phyloP scores from a whole-genome alignment of 2,113 vertebrate species.

The Calcarius ornatus region DNA sequence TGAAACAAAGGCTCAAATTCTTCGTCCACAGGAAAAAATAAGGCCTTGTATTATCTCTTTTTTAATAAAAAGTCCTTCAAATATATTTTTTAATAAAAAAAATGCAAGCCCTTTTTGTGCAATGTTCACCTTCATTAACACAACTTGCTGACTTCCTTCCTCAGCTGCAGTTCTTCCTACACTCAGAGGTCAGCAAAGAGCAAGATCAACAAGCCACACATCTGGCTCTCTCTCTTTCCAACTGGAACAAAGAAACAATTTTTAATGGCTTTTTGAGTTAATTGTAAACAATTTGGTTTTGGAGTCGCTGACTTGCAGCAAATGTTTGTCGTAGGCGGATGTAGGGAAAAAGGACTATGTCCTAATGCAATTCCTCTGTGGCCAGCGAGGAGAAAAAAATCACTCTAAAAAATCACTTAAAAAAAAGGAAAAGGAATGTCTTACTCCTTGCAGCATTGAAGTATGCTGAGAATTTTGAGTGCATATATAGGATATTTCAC shows the following conservation, averaged over 20 bases:
- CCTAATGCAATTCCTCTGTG: constrained; percentile 42
- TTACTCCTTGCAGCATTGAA: background rate
- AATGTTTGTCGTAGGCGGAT: constrained; percentile 54
- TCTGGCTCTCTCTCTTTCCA: constrained; percentile 59
- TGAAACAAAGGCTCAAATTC: background rate
- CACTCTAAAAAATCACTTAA: background rate
- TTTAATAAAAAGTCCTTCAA: background rate
- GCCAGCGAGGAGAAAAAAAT: background rate
- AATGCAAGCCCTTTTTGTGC: background rate
- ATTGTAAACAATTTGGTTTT: constrained; percentile 66
- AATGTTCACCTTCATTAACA: constrained; percentile 34
- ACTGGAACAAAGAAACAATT: constrained; percentile 58
- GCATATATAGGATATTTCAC: background rate
- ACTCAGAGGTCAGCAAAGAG: constrained; percentile 55
- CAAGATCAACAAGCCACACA: constrained; percentile 55
- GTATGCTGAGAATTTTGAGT: constrained; percentile 12
- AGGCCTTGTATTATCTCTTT: background rate
- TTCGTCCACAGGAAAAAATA: background rate
- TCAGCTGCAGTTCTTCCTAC: constrained; percentile 54
- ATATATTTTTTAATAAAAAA: background rate
- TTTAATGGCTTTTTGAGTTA: constrained; percentile 53
- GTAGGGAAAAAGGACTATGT: constrained; percentile 10
- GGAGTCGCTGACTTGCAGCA: constrained; percentile 38
- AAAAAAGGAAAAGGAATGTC: background rate
- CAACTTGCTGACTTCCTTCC: constrained; percentile 60